Base-by-base conservation (phyloP, 2,888 invertebrate genomes). In the Xestobium rufovillosum region DNA sequence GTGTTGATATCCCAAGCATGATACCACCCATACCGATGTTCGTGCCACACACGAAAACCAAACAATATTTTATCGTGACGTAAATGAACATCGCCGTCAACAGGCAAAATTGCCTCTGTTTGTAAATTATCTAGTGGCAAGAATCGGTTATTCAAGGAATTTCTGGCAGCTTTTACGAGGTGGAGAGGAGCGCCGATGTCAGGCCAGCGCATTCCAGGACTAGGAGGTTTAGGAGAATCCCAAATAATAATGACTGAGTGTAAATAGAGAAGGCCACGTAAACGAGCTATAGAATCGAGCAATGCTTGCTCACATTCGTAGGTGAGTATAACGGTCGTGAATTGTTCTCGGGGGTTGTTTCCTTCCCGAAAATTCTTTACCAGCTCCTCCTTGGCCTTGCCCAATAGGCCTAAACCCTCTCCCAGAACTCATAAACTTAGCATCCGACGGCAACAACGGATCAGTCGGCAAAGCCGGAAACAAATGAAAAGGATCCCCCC, bases 41-140 rank as follows among this genome's bases (percentile, higher is more conserved):
- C 96, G 13, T 97, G 76, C 98, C 98, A 98, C 2, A 97, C 96
- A 50, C 97, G 88, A 65, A 98, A 98, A 0, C 95, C 97, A 66
- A 99, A 97, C 36, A 97, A 80, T 48, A 99, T 97, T 67, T 99
- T 98, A 60, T 98, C 97, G 57, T 97, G 97, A 12, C 96, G 71
- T 6, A 98, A 70, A 67, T 96, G 95, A 9, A 96, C 95, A 67
- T 99, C 98, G 60, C 99, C 98, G 56, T 99, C 98, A 2, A 99
- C 83, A 1, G 95, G 95, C 3, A 99, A 73, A 37, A 99, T 82
- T 0, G 97, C 97, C 68, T 99, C 98, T 0, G 98, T 99, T 64
- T 96, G 90, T 42, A 99, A 89, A 14, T 85, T 81, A 60, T 92
- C 86, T 61, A 90, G 90, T 1, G 98, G 98, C 51, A 97, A 69